Conservation (phyloP, 2,113 vertebrate genomes). For the Erythrolamprus reginae region DNA sequence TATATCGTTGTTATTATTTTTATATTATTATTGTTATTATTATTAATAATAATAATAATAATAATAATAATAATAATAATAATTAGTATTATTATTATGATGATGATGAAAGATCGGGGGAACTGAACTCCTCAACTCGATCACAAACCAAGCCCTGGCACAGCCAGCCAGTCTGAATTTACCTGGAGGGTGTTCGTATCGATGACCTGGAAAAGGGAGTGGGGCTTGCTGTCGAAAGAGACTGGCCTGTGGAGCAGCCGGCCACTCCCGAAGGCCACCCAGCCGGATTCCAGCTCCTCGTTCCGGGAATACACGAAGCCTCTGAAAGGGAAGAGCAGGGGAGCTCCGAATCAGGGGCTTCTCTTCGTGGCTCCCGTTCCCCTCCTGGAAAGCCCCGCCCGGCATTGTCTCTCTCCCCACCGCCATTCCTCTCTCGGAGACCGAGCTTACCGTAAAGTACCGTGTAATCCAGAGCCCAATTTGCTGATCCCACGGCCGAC, state of each 20-base stretch:
- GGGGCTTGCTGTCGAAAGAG: conserved; percentile 94
- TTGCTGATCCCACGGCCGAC: conserved; percentile 97
- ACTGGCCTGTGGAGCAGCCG: conserved; percentile 88
- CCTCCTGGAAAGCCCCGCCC: neutral
- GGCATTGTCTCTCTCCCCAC: neutral
- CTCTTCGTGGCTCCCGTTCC: neutral
- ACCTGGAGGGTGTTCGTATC: conserved; percentile 97
- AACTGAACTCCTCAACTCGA: neutral
- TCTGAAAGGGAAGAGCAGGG: conserved; percentile 62
- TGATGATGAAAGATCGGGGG: neutral
- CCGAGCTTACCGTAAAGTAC: conserved; percentile 87
- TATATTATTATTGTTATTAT: no score
- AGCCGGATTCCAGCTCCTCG: conserved; percentile 91
- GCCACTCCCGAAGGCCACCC: conserved; percentile 85
- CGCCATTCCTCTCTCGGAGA: neutral
- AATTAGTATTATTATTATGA: no score
- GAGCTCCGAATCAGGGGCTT: neutral
- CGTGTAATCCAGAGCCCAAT: conserved; percentile 93
- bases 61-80: no score
- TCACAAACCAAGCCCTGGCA: neutral
- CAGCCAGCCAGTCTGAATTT: conserved; percentile 38
- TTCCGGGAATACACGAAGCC: conserved; percentile 97
- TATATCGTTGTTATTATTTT: no score
- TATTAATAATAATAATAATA: no score
- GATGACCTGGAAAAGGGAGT: conserved; percentile 94